Evolutionary conservation across 2,888 invertebrate genomes (phyloP).

Genomic region (Dysmachus trigonus): DNA sequence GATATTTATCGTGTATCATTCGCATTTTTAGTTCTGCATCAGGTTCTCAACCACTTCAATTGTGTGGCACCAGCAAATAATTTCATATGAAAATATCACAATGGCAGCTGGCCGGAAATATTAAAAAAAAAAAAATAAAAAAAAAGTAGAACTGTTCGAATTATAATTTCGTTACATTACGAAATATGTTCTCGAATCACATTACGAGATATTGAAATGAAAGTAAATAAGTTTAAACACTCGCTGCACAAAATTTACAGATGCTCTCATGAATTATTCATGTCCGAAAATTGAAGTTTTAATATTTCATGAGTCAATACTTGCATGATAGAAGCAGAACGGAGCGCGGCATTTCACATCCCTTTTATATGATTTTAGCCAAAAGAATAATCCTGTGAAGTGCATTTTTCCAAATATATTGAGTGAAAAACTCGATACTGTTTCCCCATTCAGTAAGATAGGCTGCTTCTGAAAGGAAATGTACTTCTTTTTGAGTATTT

Average conservation of each 20-base stretch:
- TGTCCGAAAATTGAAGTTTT: slow-evolving; percentile 37
- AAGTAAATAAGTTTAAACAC: slow-evolving; percentile 40
- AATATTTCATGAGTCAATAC: slow-evolving; percentile 41
- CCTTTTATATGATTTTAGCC: neutral
- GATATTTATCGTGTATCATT: neutral
- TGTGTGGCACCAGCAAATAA: neutral
- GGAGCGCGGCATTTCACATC: neutral
- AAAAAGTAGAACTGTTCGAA: neutral
- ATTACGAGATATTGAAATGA: slow-evolving; percentile 19
- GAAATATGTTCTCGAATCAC: neutral
- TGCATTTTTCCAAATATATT: neutral
- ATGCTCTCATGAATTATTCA: slow-evolving; percentile 33
- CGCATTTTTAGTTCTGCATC: neutral
- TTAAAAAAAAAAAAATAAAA: neutral
- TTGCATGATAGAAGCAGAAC: slow-evolving; percentile 1
- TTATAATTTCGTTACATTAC: slow-evolving; percentile 15
- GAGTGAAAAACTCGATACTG: neutral
- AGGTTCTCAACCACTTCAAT: neutral
- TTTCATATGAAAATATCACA: neutral
- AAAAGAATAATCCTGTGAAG: neutral
- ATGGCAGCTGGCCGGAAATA: neutral
- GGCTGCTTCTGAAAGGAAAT: neutral
- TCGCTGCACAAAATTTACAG: slow-evolving; percentile 19
- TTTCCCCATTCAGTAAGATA: neutral
- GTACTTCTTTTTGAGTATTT: neutral